Evolutionary conservation across 2,113 vertebrate species (phyloP).

Genomic region (Megatriorchis doriae): DNA sequence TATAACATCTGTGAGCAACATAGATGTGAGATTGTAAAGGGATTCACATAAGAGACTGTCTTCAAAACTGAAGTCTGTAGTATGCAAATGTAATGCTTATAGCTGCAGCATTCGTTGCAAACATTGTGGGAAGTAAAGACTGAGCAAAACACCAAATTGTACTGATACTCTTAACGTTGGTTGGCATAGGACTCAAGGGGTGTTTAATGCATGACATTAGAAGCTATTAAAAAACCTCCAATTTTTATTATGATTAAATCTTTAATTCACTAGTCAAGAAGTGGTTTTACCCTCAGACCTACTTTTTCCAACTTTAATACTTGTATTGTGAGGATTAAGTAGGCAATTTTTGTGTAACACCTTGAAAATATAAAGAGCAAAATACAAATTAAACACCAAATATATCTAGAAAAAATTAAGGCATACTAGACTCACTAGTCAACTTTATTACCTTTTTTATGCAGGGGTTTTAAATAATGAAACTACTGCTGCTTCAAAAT

Average conservation of each 20-base stretch:
- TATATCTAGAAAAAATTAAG: not conserved
- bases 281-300: not conserved
- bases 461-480: not conserved
- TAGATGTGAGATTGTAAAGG: not conserved
- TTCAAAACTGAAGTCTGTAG: not conserved
- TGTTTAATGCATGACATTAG: not conserved
- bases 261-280: not conserved
- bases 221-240: rapidly evolving
- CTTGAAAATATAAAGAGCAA: not conserved
- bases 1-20: slow-evolving; percentile 2
- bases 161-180: not conserved
- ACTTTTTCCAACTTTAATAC: not conserved
- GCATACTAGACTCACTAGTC: not conserved
- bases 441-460: not conserved
- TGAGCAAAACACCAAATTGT: not conserved
- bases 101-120: not conserved
- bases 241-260: not conserved
- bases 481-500: not conserved
- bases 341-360: not conserved
- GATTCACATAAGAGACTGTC: not conserved
- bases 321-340: not conserved
- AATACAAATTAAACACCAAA: not conserved
- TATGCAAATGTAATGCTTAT: not conserved
- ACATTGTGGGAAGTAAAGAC: not conserved
- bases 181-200: not conserved